These are phyloP conservation scores for Spinibarbus caldwelli DNA, from an alignment of 2,797 vertebrate genomes.

Conservation along the genomic window DNA sequence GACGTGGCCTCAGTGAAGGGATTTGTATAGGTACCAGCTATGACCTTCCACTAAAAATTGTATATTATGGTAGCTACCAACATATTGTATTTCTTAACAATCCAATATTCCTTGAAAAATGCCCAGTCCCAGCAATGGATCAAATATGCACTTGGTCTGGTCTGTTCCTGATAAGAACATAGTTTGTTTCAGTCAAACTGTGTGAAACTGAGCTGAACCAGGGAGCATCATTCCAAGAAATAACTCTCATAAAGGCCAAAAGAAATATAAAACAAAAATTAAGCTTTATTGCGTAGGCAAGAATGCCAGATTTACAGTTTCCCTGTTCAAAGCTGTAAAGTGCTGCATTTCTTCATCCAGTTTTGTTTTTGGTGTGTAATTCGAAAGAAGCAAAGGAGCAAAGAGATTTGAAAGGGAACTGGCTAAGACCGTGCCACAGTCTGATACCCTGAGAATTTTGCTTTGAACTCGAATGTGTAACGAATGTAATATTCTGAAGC, in stretches of 20 bases:
- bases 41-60: neutral
- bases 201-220: neutral
- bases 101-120: neutral
- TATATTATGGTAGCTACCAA: neutral
- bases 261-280: neutral
- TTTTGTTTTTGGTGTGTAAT: constrained; percentile 42
- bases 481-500: constrained; percentile 26
- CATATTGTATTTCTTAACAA: constrained; percentile 8
- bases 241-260: constrained; percentile 22
- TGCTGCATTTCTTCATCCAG: constrained; percentile 1
- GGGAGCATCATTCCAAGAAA: constrained; percentile 16
- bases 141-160: neutral
- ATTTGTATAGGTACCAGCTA: constrained; percentile 9
- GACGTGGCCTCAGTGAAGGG: neutral
- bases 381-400: constrained; percentile 21
- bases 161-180: neutral
- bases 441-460: constrained; percentile 17
- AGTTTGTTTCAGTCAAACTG: neutral
- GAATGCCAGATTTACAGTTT: constrained; percentile 23
- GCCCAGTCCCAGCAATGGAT: neutral
- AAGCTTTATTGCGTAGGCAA: neutral
- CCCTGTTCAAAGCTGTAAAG: constrained; percentile 29
- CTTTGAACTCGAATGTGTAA: constrained; percentile 27
- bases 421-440: neutral
- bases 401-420: constrained; percentile 33